Evolutionary conservation across 2,888 invertebrate species (phyloP), one percentile per base, ranked within the genome.

Genomic region (Scotopteryx bipunctaria): DNA sequence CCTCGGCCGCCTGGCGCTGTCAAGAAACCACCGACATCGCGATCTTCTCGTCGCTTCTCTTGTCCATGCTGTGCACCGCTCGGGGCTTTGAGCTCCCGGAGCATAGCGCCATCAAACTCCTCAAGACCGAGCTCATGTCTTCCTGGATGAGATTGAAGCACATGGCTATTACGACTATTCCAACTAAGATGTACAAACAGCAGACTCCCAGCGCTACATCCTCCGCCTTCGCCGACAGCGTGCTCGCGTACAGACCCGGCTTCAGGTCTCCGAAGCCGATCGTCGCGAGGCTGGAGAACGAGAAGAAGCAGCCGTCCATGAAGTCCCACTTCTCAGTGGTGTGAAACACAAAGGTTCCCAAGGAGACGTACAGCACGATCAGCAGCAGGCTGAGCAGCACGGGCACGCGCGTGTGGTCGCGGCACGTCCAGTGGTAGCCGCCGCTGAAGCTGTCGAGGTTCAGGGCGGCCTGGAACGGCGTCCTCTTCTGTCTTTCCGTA

Each of bases 281-380:
- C 6, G 96, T 96, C 15, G 96, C 95, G 57, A 94, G 86, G 55
- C 93, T 94, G 11, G 95, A 94, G 81, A 95, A 95, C 67, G 95
- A 95, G 76, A 95, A 95, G 78, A 94, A 95, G 55, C 94, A 92
- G 21, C 98, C 97, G 73, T 98, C 98, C 43, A 98, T 91, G 29
- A 96, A 92, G 54, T 94, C 94, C 99, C 99, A 99, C 63, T 94
- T 93, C 81, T 99, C 99, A 76, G 98, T 95, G 44, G 95, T 92
- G 55, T 96, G 95, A 83, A 99, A 99, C 61, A 99, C 92, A 53
- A 96, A 91, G 0, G 98, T 96, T 8, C 99, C 99, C 23, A 96
- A 94, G 51, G 95, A 94, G 69, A 99, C 93, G 83, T 99, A 99
- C 62, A 94, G 92, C 37, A 96, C 91, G 69, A 99, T 94, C 32